phyloP scores from a whole-genome alignment of 2,113 vertebrate genomes.

The Hippoglossus stenolepis region DNA sequence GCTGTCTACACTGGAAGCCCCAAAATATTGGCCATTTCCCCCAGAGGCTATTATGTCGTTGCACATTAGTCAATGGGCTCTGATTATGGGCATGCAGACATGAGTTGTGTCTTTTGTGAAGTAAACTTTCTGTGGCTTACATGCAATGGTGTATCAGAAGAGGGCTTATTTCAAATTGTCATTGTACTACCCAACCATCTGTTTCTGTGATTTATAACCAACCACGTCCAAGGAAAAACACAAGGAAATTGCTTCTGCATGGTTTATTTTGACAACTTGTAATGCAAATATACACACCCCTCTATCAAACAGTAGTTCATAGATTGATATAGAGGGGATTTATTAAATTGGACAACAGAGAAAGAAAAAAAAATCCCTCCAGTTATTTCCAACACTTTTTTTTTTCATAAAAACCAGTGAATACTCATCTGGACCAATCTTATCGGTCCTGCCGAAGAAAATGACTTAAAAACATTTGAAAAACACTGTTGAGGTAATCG shows the following conservation, averaged over 20 bases:
- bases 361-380: constrained; percentile 27
- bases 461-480: constrained; percentile 50
- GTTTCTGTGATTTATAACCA: constrained; percentile 71
- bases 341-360: constrained; percentile 34
- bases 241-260: constrained; percentile 64
- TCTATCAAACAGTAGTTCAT: constrained; percentile 49
- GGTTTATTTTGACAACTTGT: constrained; percentile 55
- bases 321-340: constrained; percentile 44
- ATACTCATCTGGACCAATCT: constrained; percentile 34
- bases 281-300: constrained; percentile 47
- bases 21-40: no score
- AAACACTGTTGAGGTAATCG: constrained; percentile 54
- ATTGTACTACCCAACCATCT: constrained; percentile 60
- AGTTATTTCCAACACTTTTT: constrained; percentile 7
- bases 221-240: constrained; percentile 54
- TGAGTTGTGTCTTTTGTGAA: no score
- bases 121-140: constrained; percentile 65
- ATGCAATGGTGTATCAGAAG: constrained; percentile 64
- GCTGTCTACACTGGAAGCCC: no score
- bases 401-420: constrained; percentile 21
- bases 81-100: no score
- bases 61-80: no score
- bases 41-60: no score
- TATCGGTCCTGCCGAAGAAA: constrained; percentile 46
- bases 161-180: constrained; percentile 70